Percentiles rank a stretch among this genome's conserved stretches.
Conservation (phyloP, 2,113 vertebrate species). For the Xenus cinereus region DNA sequence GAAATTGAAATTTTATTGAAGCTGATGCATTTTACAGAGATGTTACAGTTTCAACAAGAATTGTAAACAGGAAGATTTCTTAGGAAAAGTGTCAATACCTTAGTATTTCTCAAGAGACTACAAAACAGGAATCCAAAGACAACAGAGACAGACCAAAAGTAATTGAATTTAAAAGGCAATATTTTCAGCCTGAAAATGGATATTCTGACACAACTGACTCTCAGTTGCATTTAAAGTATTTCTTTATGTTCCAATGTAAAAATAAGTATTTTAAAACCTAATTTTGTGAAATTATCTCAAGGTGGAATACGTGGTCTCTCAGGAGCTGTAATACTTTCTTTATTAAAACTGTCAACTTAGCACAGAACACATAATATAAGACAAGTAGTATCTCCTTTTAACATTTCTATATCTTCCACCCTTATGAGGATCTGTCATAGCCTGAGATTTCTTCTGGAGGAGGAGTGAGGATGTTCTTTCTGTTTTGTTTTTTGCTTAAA, state of each 20-base stretch:
- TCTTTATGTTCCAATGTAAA: background rate
- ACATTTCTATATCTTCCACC: background rate
- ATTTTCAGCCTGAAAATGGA: conserved; percentile 5
- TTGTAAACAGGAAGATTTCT: conserved; percentile 15
- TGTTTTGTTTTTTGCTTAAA: background rate
- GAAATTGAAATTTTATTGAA: conserved; percentile 48
- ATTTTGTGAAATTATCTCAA: background rate
- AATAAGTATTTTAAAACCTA: background rate
- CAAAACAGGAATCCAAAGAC: background rate
- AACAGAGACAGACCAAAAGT: background rate
- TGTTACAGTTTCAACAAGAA: conserved; percentile 9
- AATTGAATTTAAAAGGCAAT: conserved; percentile 19
- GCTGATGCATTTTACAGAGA: background rate
- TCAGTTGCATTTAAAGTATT: background rate
- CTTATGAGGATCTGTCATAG: background rate
- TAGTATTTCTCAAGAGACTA: conserved; percentile 17
- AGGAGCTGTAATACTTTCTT: background rate
- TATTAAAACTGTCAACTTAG: background rate
- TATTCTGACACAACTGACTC: background rate
- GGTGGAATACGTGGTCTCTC: background rate
- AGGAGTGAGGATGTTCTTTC: background rate
- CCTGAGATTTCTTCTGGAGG: background rate
- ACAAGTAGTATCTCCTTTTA: background rate
- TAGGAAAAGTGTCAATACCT: background rate
- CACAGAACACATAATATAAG: background rate